Conservation (phyloP, 2,888 invertebrate species). For the Rhaphigaster nebulosa region DNA sequence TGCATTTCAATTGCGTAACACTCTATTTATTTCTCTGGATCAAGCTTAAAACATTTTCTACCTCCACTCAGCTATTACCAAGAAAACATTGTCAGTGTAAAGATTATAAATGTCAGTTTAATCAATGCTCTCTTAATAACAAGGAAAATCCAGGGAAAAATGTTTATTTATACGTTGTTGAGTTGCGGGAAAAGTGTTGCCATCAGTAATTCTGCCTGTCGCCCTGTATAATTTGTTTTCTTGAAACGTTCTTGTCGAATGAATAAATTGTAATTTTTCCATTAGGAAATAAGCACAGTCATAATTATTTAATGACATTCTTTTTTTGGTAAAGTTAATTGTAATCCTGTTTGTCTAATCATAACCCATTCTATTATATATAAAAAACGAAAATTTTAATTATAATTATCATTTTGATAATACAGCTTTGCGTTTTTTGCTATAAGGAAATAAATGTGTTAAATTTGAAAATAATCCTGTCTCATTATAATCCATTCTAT, state of each 20-base stretch:
- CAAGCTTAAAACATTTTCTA: not conserved
- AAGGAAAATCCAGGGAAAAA: slow-evolving; percentile 2
- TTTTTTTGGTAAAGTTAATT: no score
- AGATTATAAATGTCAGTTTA: slow-evolving; percentile 23
- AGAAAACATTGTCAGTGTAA: slow-evolving; percentile 14
- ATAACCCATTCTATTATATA: no score
- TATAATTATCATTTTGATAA: no score
- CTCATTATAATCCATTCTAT: no score
- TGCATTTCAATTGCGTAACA: no score
- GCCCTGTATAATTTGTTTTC: not conserved
- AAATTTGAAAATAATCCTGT: no score
- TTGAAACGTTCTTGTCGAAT: not conserved
- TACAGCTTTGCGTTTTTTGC: no score
- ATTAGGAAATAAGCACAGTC: not conserved
- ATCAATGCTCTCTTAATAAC: no score
- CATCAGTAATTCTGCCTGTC: not conserved
- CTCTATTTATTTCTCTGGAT: no score
- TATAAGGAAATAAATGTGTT: no score
- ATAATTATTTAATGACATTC: not conserved
- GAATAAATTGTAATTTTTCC: not conserved
- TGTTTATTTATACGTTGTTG: slow-evolving; percentile 3
- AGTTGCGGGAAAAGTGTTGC: not conserved
- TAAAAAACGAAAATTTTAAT: no score
- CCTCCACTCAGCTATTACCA: not conserved
- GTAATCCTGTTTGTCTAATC: no score